Evolutionary conservation across 2,113 vertebrate species (phyloP), one percentile per base, ranked within the genome.

Genomic region (Calidris pugnax): DNA sequence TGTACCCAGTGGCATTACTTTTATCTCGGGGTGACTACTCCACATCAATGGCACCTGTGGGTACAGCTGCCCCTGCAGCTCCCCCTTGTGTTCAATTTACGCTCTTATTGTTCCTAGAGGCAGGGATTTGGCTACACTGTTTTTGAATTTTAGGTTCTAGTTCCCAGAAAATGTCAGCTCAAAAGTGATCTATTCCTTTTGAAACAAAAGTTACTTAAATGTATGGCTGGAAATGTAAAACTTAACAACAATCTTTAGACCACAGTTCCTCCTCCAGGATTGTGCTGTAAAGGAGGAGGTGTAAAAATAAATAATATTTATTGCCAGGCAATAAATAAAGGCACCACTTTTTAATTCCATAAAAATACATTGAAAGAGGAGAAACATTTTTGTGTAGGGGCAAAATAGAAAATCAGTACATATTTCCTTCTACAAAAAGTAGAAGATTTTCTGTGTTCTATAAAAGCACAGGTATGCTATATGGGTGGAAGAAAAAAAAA

Each of bases 241-340:
- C 67, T 94, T 96, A 74, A 71, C 80, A 87, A 69, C 80, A 93
- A 74, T 10, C 82, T 89, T 97, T 89, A 96, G 74, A 93, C 71
- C 90, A 69, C 85, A 60, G 90, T 91, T 97, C 94, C 90, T 95
- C 90, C 97, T 97, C 85, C 87, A 98, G 90, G 87, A 92, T 12
- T 67, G 35, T 84, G 62, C 84, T 93, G 60, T 85, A 87, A 96
- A 97, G 96, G 94, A 96, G 93, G 91, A 91, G 84, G 57, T 67
- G 68, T 75, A 78, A 93, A 95, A 96, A 86, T 37, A 93, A 81
- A 53, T 73, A 60, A 43, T 84, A 67, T 62, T 84, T 89, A 81
- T 51, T 16, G 57, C 48, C 73, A 69, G 33, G 3, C 69, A 69
- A 87, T 79, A 96, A 93, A 97, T 93, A 94, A 92, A 85, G 32